phyloP scores from a whole-genome alignment of 2,797 vertebrate species.

The Tympanoctomys barrerae region DNA sequence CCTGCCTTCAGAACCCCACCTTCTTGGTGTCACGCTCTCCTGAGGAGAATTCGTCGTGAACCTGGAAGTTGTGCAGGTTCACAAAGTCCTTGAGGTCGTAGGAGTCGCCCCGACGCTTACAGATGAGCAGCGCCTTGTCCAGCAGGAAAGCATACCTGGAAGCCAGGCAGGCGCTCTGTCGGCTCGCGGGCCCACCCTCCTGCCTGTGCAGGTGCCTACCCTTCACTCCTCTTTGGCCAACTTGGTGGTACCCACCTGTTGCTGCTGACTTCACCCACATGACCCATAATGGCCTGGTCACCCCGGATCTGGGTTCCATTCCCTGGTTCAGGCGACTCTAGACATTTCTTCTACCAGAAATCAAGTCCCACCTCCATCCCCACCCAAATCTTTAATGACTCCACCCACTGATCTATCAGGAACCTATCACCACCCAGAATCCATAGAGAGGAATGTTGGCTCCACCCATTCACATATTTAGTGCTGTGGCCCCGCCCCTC shows the following conservation, averaged over 20 bases:
- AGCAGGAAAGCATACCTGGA: conserved; percentile 95
- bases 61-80: conserved; percentile 92
- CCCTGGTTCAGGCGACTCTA: not conserved
- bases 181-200: not conserved
- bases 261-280: not conserved
- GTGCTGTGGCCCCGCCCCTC: not conserved
- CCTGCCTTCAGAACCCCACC: conserved; percentile 84
- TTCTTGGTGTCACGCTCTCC: conserved; percentile 94
- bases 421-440: not conserved
- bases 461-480: no score
- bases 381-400: not conserved
- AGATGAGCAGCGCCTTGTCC: conserved; percentile 96
- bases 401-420: not conserved
- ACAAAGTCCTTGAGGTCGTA: conserved; percentile 95
- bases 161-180: rapidly evolving
- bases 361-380: not conserved
- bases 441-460: not conserved
- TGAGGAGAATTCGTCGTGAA: conserved; percentile 90
- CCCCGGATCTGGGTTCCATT: not conserved
- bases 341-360: not conserved
- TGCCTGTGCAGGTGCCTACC: not conserved
- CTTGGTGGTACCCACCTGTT: not conserved
- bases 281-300: not conserved
- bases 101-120: conserved; percentile 95
- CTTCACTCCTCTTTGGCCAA: not conserved